Evolutionary conservation across 1,140 invertebrate species (phyloP).

Genomic region (Aphaenogaster floridana): DNA sequence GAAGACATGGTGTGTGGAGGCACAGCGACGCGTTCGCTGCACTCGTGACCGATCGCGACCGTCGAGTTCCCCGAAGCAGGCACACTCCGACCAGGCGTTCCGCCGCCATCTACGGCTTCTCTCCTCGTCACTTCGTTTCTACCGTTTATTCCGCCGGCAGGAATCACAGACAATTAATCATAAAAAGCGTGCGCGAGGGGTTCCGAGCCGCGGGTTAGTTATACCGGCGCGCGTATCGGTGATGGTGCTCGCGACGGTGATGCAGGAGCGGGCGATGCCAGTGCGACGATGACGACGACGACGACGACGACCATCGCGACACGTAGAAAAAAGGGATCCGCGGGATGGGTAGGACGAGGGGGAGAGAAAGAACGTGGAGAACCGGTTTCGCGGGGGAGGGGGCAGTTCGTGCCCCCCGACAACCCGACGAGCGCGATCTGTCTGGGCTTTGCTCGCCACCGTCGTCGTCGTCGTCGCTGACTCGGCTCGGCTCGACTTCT

Average conservation of each 20-base stretch:
- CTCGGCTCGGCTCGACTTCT: slow-evolving; percentile 52
- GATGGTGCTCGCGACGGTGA: slow-evolving; percentile 45
- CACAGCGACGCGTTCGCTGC: slow-evolving; percentile 21
- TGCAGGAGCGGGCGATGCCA: slow-evolving; percentile 59
- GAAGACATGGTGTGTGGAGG: slow-evolving; percentile 10
- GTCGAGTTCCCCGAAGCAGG: slow-evolving; percentile 12
- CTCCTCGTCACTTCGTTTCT: slow-evolving; percentile 18
- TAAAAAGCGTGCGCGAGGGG: slow-evolving; percentile 29
- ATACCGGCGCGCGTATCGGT: slow-evolving; percentile 49
- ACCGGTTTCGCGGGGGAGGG: slow-evolving; percentile 71
- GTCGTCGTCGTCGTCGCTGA: slow-evolving; percentile 9
- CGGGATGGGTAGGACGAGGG: slow-evolving; percentile 15
- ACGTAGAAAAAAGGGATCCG: slow-evolving; percentile 35
- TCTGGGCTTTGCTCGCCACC: slow-evolving; percentile 53
- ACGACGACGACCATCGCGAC: slow-evolving; percentile 44
- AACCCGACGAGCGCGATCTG: slow-evolving; percentile 56
- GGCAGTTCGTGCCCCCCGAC: slow-evolving; percentile 65
- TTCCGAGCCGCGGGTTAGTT: neutral
- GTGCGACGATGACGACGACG: slow-evolving; percentile 65
- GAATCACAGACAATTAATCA: slow-evolving; percentile 73
- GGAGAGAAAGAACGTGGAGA: slow-evolving; percentile 57
- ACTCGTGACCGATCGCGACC: slow-evolving; percentile 24
- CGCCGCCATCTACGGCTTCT: slow-evolving; percentile 65
- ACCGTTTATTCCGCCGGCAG: slow-evolving; percentile 9
- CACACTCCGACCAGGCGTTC: slow-evolving; percentile 33